A percentile compares a stretch with the other conserved stretches of the same genome.
phyloP scores from a whole-genome alignment of 2,113 vertebrate species.

The Calypte anna region DNA sequence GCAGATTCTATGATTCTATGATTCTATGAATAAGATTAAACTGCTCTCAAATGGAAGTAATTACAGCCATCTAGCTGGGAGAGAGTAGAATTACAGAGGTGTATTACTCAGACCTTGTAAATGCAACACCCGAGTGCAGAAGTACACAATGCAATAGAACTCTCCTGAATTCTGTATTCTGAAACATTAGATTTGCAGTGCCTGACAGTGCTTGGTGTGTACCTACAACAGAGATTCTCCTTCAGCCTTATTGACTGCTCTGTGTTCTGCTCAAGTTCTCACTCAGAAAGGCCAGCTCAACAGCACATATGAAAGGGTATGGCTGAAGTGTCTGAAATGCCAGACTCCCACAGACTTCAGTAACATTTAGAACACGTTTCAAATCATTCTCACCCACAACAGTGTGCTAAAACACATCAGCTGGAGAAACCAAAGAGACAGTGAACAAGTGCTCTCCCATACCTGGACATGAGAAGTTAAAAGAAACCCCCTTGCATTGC shows the following conservation, averaged over 20 bases:
- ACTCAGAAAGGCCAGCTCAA: constrained; percentile 7
- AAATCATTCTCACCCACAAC: background rate
- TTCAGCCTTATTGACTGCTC: background rate
- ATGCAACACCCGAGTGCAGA: background rate
- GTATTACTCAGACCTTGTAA: background rate
- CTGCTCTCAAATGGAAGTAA: background rate
- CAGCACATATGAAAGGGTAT: background rate
- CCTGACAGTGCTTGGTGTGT: background rate
- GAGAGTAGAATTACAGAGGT: background rate
- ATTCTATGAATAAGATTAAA: background rate
- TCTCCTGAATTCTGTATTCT: background rate
- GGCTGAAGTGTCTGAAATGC: background rate
- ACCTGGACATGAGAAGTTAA: background rate
- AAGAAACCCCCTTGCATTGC: background rate
- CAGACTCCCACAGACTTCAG: background rate
- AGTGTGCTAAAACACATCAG: background rate
- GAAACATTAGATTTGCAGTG: background rate
- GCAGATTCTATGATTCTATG: too few relatives aligned
- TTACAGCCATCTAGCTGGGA: background rate
- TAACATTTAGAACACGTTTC: background rate
- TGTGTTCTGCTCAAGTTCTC: fast-evolving
- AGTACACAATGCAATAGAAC: background rate
- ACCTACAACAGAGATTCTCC: background rate
- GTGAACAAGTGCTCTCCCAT: background rate
- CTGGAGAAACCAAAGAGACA: background rate